phyloP scores from a whole-genome alignment of 2,113 vertebrate genomes.

The Phylloscopus trochilus region DNA sequence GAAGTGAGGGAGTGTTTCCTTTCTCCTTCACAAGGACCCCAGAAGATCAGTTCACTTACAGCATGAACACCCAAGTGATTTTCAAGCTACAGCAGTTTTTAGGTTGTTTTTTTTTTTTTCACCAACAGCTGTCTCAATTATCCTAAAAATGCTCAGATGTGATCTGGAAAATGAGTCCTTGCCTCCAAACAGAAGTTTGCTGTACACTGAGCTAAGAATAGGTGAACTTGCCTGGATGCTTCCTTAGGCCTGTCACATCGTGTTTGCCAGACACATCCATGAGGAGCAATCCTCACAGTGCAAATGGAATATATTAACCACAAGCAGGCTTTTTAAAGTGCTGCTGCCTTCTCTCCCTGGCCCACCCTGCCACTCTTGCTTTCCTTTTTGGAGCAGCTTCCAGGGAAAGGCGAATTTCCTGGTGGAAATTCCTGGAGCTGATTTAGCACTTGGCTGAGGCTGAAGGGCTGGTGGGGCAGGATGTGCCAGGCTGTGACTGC shows the following conservation, averaged over 20 bases:
- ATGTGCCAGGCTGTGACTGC: background rate
- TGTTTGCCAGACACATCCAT: background rate
- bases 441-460: background rate
- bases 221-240: background rate
- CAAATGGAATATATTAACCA: background rate
- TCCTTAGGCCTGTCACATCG: background rate
- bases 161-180: conserved; percentile 1
- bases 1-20: background rate
- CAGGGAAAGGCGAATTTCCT: background rate
- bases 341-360: background rate
- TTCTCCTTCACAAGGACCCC: background rate
- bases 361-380: background rate
- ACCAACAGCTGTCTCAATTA: conserved; percentile 9
- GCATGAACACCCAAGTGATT: background rate
- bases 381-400: background rate
- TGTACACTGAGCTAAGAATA: conserved; percentile 3
- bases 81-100: background rate
- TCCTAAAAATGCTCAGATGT: background rate
- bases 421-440: background rate
- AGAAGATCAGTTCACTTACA: background rate
- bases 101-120: background rate
- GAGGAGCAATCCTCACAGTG: background rate
- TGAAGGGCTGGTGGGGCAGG: background rate
- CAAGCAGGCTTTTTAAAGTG: background rate
- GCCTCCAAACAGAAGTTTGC: background rate